Percentiles rank a stretch among this genome's conserved stretches.
Conservation (phyloP, 2,888 invertebrate genomes). For the Caenorhabditis drosophilae region DNA sequence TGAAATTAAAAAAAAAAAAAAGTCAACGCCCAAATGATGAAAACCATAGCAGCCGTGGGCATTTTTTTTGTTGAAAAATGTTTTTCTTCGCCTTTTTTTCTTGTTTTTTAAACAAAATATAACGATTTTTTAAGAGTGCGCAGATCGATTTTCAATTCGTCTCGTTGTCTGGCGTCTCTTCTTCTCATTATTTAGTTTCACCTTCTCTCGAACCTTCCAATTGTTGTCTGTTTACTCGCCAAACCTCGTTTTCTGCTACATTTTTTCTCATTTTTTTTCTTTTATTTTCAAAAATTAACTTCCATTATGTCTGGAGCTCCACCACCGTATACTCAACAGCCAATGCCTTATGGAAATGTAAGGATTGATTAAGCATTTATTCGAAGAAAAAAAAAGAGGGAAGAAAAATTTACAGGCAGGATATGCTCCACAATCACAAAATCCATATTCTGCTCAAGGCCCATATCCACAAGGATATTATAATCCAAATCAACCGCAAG, state of each 20-base stretch:
- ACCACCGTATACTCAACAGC: conserved; percentile 36
- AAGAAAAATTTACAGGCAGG: conserved; percentile 32
- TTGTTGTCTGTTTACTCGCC: background rate
- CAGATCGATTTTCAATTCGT: too few relatives aligned
- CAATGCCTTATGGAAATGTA: conserved; percentile 35
- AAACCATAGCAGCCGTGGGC: too few relatives aligned
- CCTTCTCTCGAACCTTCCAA: background rate
- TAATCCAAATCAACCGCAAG: conserved; percentile 59
- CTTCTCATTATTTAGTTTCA: too few relatives aligned
- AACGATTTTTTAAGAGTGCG: too few relatives aligned
- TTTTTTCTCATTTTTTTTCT: conserved; percentile 1
- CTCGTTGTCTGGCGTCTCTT: too few relatives aligned
- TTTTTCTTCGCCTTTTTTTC: too few relatives aligned
- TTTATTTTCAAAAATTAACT: background rate
- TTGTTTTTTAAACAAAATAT: too few relatives aligned
- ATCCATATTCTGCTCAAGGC: conserved; percentile 47
- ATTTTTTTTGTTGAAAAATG: too few relatives aligned
- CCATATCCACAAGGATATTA: conserved; percentile 58
- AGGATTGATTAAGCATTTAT: conserved; percentile 2
- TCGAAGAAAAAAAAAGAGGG: background rate
- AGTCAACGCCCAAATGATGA: too few relatives aligned
- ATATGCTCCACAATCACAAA: conserved; percentile 38
- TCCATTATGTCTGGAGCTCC: conserved; percentile 26
- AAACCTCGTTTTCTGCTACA: background rate
- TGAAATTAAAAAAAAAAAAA: too few relatives aligned